phyloP scores from a whole-genome alignment of 1,140 invertebrate genomes.

The Apis laboriosa region DNA sequence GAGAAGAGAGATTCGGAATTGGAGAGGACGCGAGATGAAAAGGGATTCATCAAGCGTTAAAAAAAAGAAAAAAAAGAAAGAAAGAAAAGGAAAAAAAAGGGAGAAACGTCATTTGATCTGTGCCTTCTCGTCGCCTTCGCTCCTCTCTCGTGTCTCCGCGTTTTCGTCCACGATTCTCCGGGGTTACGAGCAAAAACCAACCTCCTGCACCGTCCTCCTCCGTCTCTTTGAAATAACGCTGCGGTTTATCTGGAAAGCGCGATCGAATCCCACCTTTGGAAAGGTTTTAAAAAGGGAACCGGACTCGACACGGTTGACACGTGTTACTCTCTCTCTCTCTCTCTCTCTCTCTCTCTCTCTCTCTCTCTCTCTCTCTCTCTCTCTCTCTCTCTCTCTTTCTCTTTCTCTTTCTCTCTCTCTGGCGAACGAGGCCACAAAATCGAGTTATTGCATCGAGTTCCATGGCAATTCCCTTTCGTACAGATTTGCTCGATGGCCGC shows the following conservation, averaged over 20 bases:
- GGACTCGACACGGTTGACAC: no score
- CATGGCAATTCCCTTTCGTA: background rate
- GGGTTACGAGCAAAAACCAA: slow-evolving; percentile 27
- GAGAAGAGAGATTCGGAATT: slow-evolving; percentile 16
- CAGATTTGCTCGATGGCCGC: no score
- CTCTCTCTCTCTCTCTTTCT: no score
- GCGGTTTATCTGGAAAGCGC: slow-evolving; percentile 14
- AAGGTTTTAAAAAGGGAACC: no score
- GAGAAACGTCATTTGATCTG: slow-evolving; percentile 1
- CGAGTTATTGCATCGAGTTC: no score
- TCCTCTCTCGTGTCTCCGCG: background rate
- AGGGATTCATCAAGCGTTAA: slow-evolving; percentile 60
- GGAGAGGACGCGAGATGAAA: slow-evolving; percentile 49
- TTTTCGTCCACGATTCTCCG: slow-evolving; percentile 15
- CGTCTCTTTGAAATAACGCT: slow-evolving; percentile 30
- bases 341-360: no score
- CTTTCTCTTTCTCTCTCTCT: no score
- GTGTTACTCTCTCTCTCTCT: no score
- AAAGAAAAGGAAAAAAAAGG: background rate
- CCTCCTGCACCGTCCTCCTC: background rate
- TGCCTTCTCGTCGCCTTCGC: background rate
- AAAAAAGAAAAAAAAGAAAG: background rate
- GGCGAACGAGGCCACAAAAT: no score
- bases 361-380: no score
- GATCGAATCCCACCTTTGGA: background rate